These are phyloP conservation scores for Spatulosminthurus flaviceps DNA, from an alignment of 2,888 invertebrate genomes.

Conservation along the genomic window DNA sequence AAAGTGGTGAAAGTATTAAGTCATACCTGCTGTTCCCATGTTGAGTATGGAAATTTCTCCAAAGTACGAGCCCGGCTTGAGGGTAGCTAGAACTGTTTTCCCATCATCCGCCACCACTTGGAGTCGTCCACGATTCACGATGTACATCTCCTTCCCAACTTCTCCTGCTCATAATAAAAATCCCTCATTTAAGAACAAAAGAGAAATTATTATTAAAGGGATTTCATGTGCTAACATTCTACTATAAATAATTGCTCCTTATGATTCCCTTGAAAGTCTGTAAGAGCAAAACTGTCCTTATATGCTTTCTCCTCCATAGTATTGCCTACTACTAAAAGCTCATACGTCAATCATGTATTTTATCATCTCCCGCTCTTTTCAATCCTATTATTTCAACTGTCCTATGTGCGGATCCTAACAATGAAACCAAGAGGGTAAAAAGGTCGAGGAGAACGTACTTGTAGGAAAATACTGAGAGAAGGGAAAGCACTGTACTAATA, in stretches of 20 bases:
- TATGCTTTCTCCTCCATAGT: no score
- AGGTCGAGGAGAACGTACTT: not conserved
- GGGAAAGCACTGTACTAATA: no score
- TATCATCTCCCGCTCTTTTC: no score
- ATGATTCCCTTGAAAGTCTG: constrained; percentile 37
- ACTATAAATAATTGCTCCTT: no score
- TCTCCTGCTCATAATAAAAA: constrained; percentile 77
- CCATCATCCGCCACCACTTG: constrained; percentile 96
- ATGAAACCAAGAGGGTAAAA: not conserved
- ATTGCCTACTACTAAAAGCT: no score
- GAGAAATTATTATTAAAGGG: no score
- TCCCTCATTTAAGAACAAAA: constrained; percentile 27
- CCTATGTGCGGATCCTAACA: not conserved
- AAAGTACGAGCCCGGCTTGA: constrained; percentile 99
- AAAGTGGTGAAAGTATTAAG: not conserved
- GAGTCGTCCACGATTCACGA: constrained; percentile 94
- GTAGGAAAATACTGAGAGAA: not conserved
- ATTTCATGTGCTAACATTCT: constrained; percentile 44
- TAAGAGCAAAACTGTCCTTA: not conserved
- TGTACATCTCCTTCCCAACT: constrained; percentile 99
- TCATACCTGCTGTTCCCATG: constrained; percentile 95
- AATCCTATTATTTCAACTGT: no score
- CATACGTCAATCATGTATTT: no score
- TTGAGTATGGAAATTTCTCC: constrained; percentile 99
- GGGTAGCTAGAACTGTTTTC: constrained; percentile 93